phyloP scores from a whole-genome alignment of 2,797 vertebrate species.

The Acanthurus tractus region DNA sequence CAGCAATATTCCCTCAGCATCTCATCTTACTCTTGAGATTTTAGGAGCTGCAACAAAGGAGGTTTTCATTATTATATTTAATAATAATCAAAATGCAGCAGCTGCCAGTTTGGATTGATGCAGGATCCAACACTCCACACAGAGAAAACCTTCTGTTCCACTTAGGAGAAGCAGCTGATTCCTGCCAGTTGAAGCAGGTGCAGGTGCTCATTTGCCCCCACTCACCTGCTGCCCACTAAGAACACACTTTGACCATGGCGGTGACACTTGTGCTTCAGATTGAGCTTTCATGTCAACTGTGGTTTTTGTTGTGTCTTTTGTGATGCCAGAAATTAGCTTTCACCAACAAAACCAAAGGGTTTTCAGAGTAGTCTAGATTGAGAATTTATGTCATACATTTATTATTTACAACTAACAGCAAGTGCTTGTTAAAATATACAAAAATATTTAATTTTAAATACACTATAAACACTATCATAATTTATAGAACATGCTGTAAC shows the following conservation, averaged over 20 bases:
- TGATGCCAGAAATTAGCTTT: constrained; percentile 17
- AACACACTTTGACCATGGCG: constrained; percentile 37
- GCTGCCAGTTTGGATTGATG: constrained; percentile 69
- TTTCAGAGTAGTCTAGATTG: background rate
- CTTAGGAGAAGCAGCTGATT: constrained; percentile 56
- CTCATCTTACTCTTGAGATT: constrained; percentile 44
- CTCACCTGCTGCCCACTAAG: constrained; percentile 44
- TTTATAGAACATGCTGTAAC: background rate
- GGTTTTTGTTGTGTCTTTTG: constrained; percentile 25
- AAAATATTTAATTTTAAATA: background rate
- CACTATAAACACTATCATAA: background rate
- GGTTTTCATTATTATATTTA: constrained; percentile 18
- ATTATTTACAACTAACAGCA: background rate
- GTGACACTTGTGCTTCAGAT: constrained; percentile 33
- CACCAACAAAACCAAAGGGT: constrained; percentile 14
- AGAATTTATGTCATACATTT: background rate
- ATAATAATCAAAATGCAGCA: constrained; percentile 63
- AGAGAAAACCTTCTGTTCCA: constrained; percentile 60
- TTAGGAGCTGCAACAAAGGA: constrained; percentile 27
- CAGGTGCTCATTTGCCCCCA: constrained; percentile 54
- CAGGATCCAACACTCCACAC: constrained; percentile 54
- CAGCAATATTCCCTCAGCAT: constrained; percentile 26
- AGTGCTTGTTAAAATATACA: background rate
- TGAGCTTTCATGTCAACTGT: constrained; percentile 13
- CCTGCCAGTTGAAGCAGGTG: constrained; percentile 60